phyloP scores from a whole-genome alignment of 1,140 invertebrate species.

The Eupristina koningsbergeri region DNA sequence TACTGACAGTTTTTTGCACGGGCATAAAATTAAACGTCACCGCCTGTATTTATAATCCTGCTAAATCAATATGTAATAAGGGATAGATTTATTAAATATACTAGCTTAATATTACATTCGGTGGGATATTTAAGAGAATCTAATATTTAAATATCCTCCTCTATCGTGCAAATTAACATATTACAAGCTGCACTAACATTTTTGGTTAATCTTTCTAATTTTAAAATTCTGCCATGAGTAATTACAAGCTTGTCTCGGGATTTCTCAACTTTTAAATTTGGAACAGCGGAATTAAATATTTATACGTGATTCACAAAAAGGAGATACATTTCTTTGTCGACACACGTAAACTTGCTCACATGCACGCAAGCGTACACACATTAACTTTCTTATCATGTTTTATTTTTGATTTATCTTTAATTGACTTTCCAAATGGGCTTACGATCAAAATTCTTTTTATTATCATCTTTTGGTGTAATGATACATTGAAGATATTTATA shows the following conservation, averaged over 20 bases:
- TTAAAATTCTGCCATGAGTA: background rate
- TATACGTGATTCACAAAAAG: too few species aligned
- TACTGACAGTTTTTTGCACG: background rate
- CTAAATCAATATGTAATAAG: background rate
- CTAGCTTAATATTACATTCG: background rate
- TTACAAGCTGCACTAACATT: background rate
- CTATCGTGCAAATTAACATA: background rate
- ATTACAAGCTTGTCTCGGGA: background rate
- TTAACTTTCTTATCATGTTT: background rate
- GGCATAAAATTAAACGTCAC: background rate
- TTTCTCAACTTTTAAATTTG: background rate
- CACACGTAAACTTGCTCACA: too few species aligned
- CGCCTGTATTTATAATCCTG: background rate
- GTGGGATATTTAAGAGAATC: background rate
- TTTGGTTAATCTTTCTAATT: background rate
- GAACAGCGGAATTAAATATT: background rate
- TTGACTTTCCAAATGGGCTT: background rate
- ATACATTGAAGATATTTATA: constrained; percentile 15
- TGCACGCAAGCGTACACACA: background rate
- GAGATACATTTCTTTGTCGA: too few species aligned
- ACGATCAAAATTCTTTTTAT: background rate
- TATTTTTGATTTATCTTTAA: constrained; percentile 11
- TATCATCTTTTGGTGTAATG: background rate
- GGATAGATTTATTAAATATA: background rate
- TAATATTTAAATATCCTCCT: background rate